A percentile compares a stretch with the other conserved stretches of the same genome.
Conservation (phyloP, 2,797 vertebrate species). For the Coranthus polyacanthus region DNA sequence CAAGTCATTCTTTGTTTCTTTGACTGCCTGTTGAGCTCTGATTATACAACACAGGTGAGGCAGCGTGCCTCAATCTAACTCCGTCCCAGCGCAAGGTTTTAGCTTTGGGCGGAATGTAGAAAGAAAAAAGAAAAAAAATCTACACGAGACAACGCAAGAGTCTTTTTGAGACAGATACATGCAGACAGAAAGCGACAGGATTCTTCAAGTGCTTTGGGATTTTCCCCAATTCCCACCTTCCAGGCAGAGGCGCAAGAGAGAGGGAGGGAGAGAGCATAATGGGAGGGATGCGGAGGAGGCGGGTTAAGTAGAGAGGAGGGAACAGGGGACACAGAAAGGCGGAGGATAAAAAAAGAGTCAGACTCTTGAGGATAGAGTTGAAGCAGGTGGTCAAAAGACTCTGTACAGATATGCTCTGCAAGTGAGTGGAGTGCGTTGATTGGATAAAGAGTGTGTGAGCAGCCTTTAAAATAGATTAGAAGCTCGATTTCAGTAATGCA, state of each 20-base stretch:
- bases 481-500: constrained; percentile 12
- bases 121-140: neutral
- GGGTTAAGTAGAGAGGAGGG: constrained; percentile 52
- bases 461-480: constrained; percentile 43
- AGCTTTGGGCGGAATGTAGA: neutral
- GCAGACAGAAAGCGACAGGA: constrained; percentile 50
- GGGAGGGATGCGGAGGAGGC: constrained; percentile 56
- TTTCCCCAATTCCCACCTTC: constrained; percentile 69
- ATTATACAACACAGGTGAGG: constrained; percentile 35
- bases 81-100: constrained; percentile 5
- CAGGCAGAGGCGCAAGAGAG: constrained; percentile 39
- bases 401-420: constrained; percentile 28
- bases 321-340: constrained; percentile 40
- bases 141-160: neutral
- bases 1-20: constrained; percentile 72
- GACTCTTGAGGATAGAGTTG: constrained; percentile 42
- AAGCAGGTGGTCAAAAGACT: constrained; percentile 62
- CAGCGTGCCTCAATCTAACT: constrained; percentile 9
- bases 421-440: constrained; percentile 33
- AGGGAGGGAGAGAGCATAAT: constrained; percentile 29
- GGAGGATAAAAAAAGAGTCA: constrained; percentile 46
- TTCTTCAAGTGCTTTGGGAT: constrained; percentile 69
- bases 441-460: constrained; percentile 33
- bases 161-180: constrained; percentile 5
- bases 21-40: constrained; percentile 32